phyloP scores from a whole-genome alignment of 2,888 invertebrate genomes.

The Parapristionchus giblindavisi region DNA sequence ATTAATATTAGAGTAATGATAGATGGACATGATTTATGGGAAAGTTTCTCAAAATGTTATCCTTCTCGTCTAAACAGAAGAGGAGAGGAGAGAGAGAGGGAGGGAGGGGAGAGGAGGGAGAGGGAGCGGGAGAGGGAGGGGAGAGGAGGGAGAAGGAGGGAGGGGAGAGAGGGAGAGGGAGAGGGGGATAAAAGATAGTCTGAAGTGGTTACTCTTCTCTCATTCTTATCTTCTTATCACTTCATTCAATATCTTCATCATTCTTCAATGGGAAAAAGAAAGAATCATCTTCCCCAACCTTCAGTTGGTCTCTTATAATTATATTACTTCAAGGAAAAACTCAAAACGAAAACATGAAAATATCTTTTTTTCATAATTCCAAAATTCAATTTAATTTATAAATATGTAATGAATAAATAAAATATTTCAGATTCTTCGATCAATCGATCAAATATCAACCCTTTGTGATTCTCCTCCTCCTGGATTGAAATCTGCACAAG shows the following conservation, averaged over 20 bases:
- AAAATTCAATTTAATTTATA: neutral
- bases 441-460: conserved; percentile 38
- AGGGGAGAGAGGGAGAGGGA: neutral
- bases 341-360: no score
- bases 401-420: neutral
- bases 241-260: neutral
- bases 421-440: conserved; percentile 29
- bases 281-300: conserved; percentile 6
- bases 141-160: neutral
- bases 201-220: conserved; percentile 20
- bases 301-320: neutral
- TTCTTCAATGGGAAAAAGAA: conserved; percentile 14
- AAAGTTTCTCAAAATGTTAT: neutral
- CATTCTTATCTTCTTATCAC: conserved; percentile 4
- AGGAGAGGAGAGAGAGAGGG: conserved; percentile 16
- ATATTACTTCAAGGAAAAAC: no score
- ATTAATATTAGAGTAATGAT: neutral
- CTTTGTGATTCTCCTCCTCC: conserved; percentile 36
- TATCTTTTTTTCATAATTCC: neutral
- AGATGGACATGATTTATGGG: neutral
- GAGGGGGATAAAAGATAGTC: neutral
- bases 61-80: neutral
- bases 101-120: neutral
- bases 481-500: conserved; percentile 17
- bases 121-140: neutral